Evolutionary conservation across 1,140 invertebrate genomes (phyloP).

Genomic region (Sminthurinus signatus): DNA sequence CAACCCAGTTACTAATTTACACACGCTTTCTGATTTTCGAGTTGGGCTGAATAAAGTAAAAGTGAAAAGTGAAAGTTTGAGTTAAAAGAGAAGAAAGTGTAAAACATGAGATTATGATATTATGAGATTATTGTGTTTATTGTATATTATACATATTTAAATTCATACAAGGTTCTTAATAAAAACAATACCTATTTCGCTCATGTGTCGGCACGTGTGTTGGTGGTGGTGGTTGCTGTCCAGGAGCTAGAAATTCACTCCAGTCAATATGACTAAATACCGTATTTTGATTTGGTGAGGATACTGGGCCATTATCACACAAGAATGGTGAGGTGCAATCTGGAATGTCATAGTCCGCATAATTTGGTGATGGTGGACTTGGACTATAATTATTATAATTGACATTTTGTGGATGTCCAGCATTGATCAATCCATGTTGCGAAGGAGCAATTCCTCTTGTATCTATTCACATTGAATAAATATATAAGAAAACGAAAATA

Average conservation of each 20-base stretch:
- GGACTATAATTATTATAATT: neutral
- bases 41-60: no score
- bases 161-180: no score
- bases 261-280: conserved; percentile 39
- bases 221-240: conserved; percentile 28
- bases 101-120: no score
- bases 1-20: neutral
- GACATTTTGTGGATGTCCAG: neutral
- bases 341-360: conserved; percentile 9
- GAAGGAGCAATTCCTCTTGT: no score
- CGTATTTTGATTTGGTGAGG: conserved; percentile 14
- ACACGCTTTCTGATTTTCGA: no score
- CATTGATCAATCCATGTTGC: no score
- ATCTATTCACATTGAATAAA: no score
- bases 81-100: no score
- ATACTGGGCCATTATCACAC: neutral
- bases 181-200: neutral
- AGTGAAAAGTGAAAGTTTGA: no score
- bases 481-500: no score
- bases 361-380: conserved; percentile 10
- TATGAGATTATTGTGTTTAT: no score
- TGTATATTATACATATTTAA: no score
- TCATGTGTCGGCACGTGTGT: conserved; percentile 25
- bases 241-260: conserved; percentile 39
- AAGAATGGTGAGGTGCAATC: neutral